Conservation (phyloP, 2,113 vertebrate genomes). For the Syrmaticus mikado region DNA sequence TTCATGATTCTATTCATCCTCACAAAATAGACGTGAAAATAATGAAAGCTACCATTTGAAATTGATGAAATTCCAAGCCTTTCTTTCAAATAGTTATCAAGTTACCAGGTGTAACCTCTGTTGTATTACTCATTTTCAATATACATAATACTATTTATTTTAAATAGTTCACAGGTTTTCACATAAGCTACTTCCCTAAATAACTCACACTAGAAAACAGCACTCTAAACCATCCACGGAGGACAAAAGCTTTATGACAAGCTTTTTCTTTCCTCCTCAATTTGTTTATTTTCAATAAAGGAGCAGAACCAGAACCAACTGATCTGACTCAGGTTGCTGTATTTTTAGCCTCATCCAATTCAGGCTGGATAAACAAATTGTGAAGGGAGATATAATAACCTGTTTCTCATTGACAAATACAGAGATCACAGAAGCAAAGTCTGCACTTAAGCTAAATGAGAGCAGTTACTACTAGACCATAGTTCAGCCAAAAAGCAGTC, state of each 20-base stretch:
- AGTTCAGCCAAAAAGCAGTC: background rate
- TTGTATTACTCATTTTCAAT: conserved; percentile 22
- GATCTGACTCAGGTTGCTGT: background rate
- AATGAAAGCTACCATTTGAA: background rate
- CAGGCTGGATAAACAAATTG: background rate
- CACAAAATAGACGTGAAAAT: background rate
- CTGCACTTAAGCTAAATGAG: background rate
- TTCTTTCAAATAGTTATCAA: conserved; percentile 1
- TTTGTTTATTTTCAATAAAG: conserved; percentile 18
- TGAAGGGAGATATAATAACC: background rate
- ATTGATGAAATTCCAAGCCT: background rate
- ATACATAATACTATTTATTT: background rate
- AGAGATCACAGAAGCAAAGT: background rate
- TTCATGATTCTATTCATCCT: background rate
- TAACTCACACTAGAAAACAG: conserved; percentile 4
- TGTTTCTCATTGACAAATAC: background rate
- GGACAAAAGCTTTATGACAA: background rate
- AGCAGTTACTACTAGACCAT: background rate
- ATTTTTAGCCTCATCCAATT: conserved; percentile 19
- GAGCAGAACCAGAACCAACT: background rate
- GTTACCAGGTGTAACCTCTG: background rate
- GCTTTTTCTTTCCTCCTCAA: background rate
- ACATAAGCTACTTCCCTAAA: background rate
- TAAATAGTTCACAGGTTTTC: background rate
- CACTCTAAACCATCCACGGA: background rate